Percentiles rank a stretch among this genome's conserved stretches.
These are phyloP conservation scores for Bombus breviceps DNA, from an alignment of 1,140 invertebrate genomes.

Conservation along the genomic window DNA sequence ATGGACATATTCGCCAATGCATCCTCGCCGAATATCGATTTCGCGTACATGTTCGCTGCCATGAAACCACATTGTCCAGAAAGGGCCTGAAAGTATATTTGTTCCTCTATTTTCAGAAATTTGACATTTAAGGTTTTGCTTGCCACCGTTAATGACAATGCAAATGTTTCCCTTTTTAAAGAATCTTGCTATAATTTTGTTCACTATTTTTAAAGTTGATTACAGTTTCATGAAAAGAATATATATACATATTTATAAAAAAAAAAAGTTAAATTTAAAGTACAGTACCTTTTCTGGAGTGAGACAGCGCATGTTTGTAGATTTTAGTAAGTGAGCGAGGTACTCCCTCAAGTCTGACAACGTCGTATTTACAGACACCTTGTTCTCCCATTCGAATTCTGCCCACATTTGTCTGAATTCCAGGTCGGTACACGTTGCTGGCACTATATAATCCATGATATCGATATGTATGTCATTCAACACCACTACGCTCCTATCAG, in stretches of 20 bases:
- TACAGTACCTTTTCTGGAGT: slow-evolving; percentile 93
- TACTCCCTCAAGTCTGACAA: slow-evolving; percentile 97
- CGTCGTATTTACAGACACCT: slow-evolving; percentile 98
- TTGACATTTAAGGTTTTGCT: too few species aligned
- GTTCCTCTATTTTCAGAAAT: neutral
- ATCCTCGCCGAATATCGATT: slow-evolving; percentile 99
- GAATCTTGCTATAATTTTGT: too few species aligned
- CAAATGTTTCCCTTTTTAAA: too few species aligned
- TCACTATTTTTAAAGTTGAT: too few species aligned
- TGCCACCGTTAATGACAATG: too few species aligned
- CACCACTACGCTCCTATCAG: slow-evolving; percentile 98
- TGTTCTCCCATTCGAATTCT: slow-evolving; percentile 99
- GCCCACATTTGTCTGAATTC: slow-evolving; percentile 99
- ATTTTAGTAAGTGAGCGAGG: slow-evolving; percentile 94
- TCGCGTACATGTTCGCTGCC: slow-evolving; percentile 99
- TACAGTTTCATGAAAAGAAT: too few species aligned
- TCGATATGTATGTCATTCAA: slow-evolving; percentile 99
- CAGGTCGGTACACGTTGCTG: slow-evolving; percentile 96
- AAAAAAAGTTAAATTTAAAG: neutral
- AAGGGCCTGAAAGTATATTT: slow-evolving; percentile 86
- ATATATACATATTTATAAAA: neutral
- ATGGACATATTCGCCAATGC: slow-evolving; percentile 99
- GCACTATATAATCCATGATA: slow-evolving; percentile 99
- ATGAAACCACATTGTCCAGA: slow-evolving; percentile 99
- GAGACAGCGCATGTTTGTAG: slow-evolving; percentile 99